These are phyloP conservation scores for Patella caerulea DNA, from an alignment of 2,888 invertebrate genomes.

Conservation along the genomic window DNA sequence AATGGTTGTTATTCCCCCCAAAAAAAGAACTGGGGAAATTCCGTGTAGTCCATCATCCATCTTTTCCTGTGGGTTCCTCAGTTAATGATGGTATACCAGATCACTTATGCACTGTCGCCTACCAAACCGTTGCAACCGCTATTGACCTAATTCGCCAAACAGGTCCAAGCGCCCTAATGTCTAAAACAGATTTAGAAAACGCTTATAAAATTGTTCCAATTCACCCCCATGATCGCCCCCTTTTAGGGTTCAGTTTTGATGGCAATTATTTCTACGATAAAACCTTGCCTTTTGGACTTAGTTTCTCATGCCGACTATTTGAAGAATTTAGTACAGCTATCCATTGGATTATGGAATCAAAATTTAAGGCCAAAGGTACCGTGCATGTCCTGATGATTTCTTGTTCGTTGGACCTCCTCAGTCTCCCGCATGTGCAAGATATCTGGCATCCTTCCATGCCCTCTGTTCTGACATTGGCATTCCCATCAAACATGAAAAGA, in stretches of 20 bases:
- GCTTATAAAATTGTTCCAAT: no score
- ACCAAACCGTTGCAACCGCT: background rate
- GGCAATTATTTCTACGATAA: no score
- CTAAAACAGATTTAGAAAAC: background rate
- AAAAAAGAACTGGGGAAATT: background rate
- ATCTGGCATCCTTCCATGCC: background rate
- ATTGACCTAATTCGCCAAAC: background rate
- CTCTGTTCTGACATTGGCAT: background rate
- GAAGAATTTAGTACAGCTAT: no score
- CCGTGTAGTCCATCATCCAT: constrained; percentile 23
- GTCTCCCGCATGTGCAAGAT: background rate
- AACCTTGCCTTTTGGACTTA: no score
- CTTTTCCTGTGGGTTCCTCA: background rate
- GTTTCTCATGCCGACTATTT: no score
- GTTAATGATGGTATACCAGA: constrained; percentile 18
- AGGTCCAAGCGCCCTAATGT: background rate
- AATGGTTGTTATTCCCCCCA: no score
- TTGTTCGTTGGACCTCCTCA: background rate
- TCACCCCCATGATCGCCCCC: no score
- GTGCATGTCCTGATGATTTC: background rate
- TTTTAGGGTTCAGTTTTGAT: no score
- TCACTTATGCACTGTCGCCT: constrained; percentile 10
- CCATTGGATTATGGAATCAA: no score
- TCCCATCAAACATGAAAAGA: background rate
- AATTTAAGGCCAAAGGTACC: no score